A percentile compares a stretch with the other conserved stretches of the same genome.
phyloP scores from a whole-genome alignment of 2,113 vertebrate genomes.

The Nesogale talazaci region DNA sequence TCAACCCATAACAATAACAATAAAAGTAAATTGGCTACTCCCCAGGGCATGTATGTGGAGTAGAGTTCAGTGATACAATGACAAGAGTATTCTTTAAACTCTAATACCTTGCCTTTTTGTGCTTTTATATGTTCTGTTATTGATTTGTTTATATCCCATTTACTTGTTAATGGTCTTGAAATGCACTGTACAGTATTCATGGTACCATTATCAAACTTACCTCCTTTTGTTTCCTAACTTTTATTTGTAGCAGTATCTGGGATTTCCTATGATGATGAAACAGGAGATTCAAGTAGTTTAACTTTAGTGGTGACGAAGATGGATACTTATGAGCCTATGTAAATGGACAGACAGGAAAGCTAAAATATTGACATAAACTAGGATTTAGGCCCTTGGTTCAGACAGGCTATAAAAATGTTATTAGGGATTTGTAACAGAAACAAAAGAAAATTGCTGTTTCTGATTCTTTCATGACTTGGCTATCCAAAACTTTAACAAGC shows the following conservation, averaged over 20 bases:
- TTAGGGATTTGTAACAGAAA: conserved; percentile 66
- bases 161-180: conserved; percentile 79
- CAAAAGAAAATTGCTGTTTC: conserved; percentile 69
- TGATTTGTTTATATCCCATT: conserved; percentile 78
- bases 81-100: conserved; percentile 73
- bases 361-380: conserved; percentile 73
- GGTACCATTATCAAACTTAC: conserved; percentile 61
- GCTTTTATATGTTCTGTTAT: conserved; percentile 79
- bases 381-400: conserved; percentile 62
- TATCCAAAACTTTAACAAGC: conserved; percentile 74
- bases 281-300: conserved; percentile 65
- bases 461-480: conserved; percentile 65
- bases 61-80: conserved; percentile 70
- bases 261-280: conserved; percentile 60
- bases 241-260: conserved; percentile 68
- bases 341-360: conserved; percentile 61
- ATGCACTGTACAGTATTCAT: conserved; percentile 71
- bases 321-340: conserved; percentile 69
- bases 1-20: conserved; percentile 55
- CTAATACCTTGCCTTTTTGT: conserved; percentile 63
- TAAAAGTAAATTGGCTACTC: conserved; percentile 64
- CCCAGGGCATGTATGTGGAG: conserved; percentile 47
- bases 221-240: conserved; percentile 29
- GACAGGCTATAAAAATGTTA: conserved; percentile 70
- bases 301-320: conserved; percentile 69